Conservation (phyloP, 1,140 invertebrate genomes). For the Heliconius congener region DNA sequence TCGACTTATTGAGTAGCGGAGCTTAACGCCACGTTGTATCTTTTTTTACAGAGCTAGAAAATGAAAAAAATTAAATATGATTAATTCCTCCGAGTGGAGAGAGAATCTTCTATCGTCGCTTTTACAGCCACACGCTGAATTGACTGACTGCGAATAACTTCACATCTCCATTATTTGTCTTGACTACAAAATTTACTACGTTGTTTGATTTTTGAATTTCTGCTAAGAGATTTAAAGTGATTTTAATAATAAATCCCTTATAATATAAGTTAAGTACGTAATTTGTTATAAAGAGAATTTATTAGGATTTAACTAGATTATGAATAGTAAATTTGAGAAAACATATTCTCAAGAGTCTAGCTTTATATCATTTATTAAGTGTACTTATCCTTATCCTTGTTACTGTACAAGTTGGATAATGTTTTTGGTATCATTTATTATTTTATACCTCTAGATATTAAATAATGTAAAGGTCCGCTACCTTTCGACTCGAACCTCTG, state of each 20-base stretch:
- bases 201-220: background rate
- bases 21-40: too few relatives aligned
- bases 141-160: constrained; percentile 23
- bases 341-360: background rate
- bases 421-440: background rate
- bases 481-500: too few relatives aligned
- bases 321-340: constrained; percentile 9
- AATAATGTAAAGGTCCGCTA: background rate
- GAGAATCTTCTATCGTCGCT: background rate
- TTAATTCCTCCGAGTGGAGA: background rate
- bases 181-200: background rate
- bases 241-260: background rate
- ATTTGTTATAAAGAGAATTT: background rate
- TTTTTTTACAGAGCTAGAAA: too few relatives aligned
- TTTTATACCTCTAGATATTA: background rate
- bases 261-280: background rate
- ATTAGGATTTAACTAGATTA: background rate
- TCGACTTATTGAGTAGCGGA: too few relatives aligned
- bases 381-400: background rate
- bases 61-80: too few relatives aligned
- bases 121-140: background rate
- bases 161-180: background rate
- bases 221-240: background rate
- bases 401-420: background rate
- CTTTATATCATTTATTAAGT: background rate